A percentile compares a stretch with the other conserved stretches of the same genome.
Conservation (phyloP, 2,888 invertebrate species). For the Drosophila cracens region DNA sequence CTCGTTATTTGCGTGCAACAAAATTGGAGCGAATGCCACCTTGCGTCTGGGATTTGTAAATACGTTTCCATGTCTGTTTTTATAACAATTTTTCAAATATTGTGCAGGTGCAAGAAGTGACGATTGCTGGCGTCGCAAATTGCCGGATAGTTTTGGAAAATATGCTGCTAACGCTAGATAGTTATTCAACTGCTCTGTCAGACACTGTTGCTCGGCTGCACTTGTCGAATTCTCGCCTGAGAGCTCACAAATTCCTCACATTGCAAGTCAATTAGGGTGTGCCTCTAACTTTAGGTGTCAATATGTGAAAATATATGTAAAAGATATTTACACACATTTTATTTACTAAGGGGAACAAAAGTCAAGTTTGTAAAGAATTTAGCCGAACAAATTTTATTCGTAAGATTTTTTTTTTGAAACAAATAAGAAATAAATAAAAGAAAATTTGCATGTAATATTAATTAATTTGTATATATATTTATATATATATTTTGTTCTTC, state of each 20-base stretch:
- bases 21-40: background rate
- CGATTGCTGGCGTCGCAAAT: constrained; percentile 25
- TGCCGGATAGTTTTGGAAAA: constrained; percentile 32
- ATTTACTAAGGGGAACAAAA: background rate
- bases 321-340: background rate
- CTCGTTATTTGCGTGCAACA: constrained; percentile 13
- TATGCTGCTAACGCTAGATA: constrained; percentile 18
- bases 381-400: background rate
- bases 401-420: background rate
- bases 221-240: constrained; percentile 23
- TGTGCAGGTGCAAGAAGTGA: constrained; percentile 4
- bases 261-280: background rate
- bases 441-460: background rate
- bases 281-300: background rate
- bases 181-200: background rate
- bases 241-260: background rate
- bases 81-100: constrained; percentile 28
- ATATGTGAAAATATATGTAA: background rate
- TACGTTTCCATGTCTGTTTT: constrained; percentile 28
- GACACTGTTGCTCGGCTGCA: constrained; percentile 11
- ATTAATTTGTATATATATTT: background rate
- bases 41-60: constrained; percentile 20
- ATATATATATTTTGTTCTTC: background rate
- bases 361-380: background rate
- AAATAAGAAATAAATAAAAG: background rate